A percentile compares a stretch with the other conserved stretches of the same genome.
Evolutionary conservation across 2,113 vertebrate species (phyloP).

Genomic region (Brachyhypopomus occidentalis): DNA sequence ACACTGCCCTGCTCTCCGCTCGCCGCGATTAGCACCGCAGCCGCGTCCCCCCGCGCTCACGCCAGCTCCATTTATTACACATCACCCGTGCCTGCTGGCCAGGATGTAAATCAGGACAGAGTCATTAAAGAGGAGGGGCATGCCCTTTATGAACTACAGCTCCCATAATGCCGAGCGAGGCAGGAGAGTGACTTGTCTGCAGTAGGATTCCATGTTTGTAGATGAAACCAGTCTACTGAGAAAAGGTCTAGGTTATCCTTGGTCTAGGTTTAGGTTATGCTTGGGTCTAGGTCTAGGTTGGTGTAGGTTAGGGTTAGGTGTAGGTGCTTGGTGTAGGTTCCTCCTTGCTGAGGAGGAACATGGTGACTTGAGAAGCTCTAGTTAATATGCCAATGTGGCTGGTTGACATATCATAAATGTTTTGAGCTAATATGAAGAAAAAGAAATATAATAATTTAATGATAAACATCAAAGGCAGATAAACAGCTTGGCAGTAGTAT

Average conservation of each 20-base stretch:
- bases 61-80: slow-evolving; percentile 53
- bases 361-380: no score
- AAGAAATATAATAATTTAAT: neutral
- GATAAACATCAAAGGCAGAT: neutral
- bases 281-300: no score
- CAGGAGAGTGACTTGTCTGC: slow-evolving; percentile 6
- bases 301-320: no score
- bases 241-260: no score
- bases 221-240: no score
- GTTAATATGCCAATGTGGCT: no score
- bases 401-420: no score
- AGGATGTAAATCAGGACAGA: slow-evolving; percentile 45
- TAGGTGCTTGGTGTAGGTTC: no score
- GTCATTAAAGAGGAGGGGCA: slow-evolving; percentile 10
- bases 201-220: slow-evolving; percentile 11
- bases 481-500: neutral
- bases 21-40: slow-evolving; percentile 52
- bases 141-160: slow-evolving; percentile 28
- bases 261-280: no score
- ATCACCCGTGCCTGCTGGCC: slow-evolving; percentile 22
- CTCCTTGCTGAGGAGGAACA: no score
- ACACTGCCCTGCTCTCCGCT: slow-evolving; percentile 42
- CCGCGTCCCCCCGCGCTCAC: slow-evolving; percentile 34
- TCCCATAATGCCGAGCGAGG: slow-evolving; percentile 2
- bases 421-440: neutral